Percentiles rank a stretch among this genome's conserved stretches.
Conservation (phyloP, 2,797 vertebrate species). For the Hephaestus fuliginosus region DNA sequence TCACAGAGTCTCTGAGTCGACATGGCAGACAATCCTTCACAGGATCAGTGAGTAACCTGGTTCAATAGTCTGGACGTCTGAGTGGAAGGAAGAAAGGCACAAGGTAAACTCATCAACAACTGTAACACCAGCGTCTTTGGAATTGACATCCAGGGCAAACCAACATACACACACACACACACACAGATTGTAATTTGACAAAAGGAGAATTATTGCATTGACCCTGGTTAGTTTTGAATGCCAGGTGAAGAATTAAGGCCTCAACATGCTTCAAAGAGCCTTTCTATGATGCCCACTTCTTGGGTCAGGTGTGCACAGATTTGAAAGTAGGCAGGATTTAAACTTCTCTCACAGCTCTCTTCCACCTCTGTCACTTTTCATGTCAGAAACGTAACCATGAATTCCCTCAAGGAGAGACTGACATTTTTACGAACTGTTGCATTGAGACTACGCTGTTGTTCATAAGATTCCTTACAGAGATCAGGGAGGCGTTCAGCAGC, state of each 20-base stretch:
- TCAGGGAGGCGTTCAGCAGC: background rate
- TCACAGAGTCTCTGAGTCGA: slow-evolving; percentile 18
- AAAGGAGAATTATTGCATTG: background rate
- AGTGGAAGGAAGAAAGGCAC: slow-evolving; percentile 38
- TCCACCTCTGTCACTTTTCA: background rate
- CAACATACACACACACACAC: background rate
- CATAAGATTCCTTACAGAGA: background rate
- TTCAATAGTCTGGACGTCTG: background rate
- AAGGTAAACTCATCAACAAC: background rate
- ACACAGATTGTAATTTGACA: slow-evolving; percentile 6
- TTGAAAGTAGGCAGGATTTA: background rate
- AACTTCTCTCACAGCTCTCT: background rate
- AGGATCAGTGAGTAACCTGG: background rate
- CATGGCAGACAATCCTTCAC: background rate
- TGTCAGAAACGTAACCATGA: background rate
- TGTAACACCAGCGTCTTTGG: background rate
- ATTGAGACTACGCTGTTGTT: background rate
- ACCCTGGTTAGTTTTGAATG: slow-evolving; percentile 17
- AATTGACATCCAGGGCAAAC: background rate
- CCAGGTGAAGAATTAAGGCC: background rate
- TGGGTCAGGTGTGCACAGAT: background rate
- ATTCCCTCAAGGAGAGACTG: background rate
- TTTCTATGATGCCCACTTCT: background rate
- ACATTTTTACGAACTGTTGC: background rate
- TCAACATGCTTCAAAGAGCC: slow-evolving; percentile 7